These are phyloP conservation scores for Lepidocyrtoides sp. DNA, from an alignment of 2,888 invertebrate species.

Conservation along the genomic window DNA sequence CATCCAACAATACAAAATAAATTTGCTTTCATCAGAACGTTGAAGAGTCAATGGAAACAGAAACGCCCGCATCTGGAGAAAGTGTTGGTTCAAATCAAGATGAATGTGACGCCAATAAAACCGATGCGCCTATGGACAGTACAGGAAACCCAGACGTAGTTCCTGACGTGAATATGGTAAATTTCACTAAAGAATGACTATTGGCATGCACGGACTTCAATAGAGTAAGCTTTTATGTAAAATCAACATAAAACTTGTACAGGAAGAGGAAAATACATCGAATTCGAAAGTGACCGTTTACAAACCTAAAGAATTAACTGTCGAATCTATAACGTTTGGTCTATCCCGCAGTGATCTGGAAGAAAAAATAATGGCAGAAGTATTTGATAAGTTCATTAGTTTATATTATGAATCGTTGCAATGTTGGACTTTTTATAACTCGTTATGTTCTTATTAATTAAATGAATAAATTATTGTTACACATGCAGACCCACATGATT, in stretches of 20 bases:
- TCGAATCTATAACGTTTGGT: conserved; percentile 92
- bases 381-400: too few species aligned
- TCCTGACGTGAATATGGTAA: conserved; percentile 58
- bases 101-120: conserved; percentile 87
- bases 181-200: too few species aligned
- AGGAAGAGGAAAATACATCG: conserved; percentile 88
- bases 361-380: conserved; percentile 93
- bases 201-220: too few species aligned
- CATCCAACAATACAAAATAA: too few species aligned
- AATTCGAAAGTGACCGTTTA: conserved; percentile 91
- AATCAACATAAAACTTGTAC: conserved; percentile 7
- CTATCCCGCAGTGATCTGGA: conserved; percentile 91
- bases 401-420: too few species aligned
- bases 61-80: conserved; percentile 85
- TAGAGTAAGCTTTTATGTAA: neutral
- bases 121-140: conserved; percentile 85
- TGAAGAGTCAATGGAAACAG: conserved; percentile 85
- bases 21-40: neutral
- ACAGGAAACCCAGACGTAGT: conserved; percentile 86
- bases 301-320: conserved; percentile 94
- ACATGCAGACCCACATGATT: conserved; percentile 91
- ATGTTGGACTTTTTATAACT: too few species aligned
- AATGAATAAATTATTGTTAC: conserved; percentile 78
- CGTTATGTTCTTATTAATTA: too few species aligned
- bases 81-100: conserved; percentile 86